These are phyloP conservation scores for Charaxes varanes DNA, from an alignment of 1,140 invertebrate species.

Conservation along the genomic window DNA sequence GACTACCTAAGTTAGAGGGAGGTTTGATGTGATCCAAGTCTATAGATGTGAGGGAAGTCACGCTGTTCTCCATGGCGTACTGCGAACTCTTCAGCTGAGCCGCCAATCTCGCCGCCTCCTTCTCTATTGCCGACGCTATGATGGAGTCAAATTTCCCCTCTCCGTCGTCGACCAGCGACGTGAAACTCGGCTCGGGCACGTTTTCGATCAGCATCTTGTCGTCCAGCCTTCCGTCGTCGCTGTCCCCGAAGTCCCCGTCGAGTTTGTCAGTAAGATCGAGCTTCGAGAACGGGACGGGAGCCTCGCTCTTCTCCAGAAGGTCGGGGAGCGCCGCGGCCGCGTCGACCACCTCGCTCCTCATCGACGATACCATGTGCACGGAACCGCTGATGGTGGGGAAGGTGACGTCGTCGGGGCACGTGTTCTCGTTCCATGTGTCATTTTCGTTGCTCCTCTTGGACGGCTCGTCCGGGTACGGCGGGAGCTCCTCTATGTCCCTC, in stretches of 20 bases:
- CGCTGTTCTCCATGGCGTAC: constrained; percentile 75
- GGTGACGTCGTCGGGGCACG: constrained; percentile 82
- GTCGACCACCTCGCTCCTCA: constrained; percentile 76
- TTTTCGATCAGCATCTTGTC: constrained; percentile 38
- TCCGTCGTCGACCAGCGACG: constrained; percentile 41
- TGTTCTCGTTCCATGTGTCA: constrained; percentile 86
- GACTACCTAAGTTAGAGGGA: constrained; percentile 83
- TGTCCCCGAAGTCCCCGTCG: constrained; percentile 23
- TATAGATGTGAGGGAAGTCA: constrained; percentile 66
- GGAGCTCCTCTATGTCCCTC: constrained; percentile 39
- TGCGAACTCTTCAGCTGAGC: constrained; percentile 74
- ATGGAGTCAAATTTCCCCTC: constrained; percentile 57
- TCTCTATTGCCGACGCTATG: constrained; percentile 75
- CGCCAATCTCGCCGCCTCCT: constrained; percentile 82
- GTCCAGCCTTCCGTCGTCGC: constrained; percentile 21
- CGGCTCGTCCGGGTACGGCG: constrained; percentile 13
- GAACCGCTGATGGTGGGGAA: constrained; percentile 86
- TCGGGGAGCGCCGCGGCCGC: constrained; percentile 48
- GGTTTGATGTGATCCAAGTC: constrained; percentile 86
- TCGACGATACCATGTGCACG: constrained; percentile 80
- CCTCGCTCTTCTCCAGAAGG: constrained; percentile 58
- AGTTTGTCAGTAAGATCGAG: constrained; percentile 58
- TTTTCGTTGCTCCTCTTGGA: constrained; percentile 18
- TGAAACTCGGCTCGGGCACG: constrained; percentile 45
- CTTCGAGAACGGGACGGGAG: constrained; percentile 31